These are phyloP conservation scores for Drosophila buzzatii DNA, from an alignment of 2,888 invertebrate genomes.

Conservation along the genomic window DNA sequence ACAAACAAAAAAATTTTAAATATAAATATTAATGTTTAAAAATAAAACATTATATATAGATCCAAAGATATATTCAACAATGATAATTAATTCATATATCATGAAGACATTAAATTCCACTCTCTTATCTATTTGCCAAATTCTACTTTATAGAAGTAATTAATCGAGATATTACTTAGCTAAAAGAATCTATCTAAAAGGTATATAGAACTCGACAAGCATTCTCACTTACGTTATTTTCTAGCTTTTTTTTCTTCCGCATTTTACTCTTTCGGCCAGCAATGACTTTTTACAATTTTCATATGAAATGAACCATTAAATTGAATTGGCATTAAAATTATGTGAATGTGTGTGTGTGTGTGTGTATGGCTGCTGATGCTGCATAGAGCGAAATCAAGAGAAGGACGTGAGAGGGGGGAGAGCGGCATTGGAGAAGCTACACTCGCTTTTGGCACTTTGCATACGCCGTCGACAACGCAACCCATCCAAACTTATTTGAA, in stretches of 20 bases:
- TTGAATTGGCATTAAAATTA: constrained; percentile 81
- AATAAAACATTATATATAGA: neutral
- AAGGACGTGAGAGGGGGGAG: too few species aligned
- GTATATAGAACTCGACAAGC: constrained; percentile 9
- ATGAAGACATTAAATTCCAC: neutral
- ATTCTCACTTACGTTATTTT: constrained; percentile 12
- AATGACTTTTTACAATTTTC: constrained; percentile 81
- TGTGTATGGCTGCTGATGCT: constrained; percentile 26
- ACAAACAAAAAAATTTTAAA: too few species aligned
- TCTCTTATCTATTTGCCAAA: neutral
- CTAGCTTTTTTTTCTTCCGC: constrained; percentile 33
- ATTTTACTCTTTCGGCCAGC: constrained; percentile 70
- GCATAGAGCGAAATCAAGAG: constrained; percentile 12
- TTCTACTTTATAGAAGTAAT: neutral
- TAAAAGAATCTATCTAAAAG: neutral
- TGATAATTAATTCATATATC: too few species aligned
- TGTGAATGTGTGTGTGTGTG: constrained; percentile 60
- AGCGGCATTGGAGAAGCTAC: constrained; percentile 4
- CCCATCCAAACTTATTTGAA: constrained; percentile 77
- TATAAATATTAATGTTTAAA: neutral
- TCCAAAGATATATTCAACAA: too few species aligned
- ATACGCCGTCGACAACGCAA: constrained; percentile 63
- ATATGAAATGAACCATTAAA: constrained; percentile 81
- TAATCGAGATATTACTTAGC: too few species aligned
- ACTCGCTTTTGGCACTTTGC: constrained; percentile 77